Evolutionary conservation across 1,140 invertebrate genomes (phyloP), one percentile per base, ranked within the genome.

Genomic region (Neodiprion fabricii): DNA sequence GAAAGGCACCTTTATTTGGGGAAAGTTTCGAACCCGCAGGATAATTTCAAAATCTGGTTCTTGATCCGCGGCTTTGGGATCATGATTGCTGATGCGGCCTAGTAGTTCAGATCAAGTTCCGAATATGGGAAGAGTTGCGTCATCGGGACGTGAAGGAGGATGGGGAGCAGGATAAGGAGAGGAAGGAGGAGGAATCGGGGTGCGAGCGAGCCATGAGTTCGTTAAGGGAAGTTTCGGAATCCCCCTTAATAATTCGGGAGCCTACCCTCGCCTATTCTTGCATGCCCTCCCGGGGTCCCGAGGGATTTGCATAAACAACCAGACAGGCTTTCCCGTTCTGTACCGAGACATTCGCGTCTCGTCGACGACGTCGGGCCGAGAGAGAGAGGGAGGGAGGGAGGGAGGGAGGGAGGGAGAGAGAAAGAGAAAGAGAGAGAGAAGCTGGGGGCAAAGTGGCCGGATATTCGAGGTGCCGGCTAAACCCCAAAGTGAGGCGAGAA

Each of bases 281-380:
- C 61, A 65, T 14, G 61, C 12, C 17, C 61, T 65, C 17, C 12
- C 61, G 17, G 17, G 17, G 61, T 65, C 61, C 61, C 61, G 12
- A 65, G 12, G 61, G 61, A 65, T 65, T 65, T 65, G 61, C 61
- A 65, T 65, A 65, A 65, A 65, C 61, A 65, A 65, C 61, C 17
- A 65, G 61, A 21, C 61, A 65, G 47, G 28, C 67, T 69, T 48
- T 67, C 8, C 10, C 66, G 65, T 68, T 48, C 72, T 14, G 61
- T 17, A 65, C 61, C 12, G 12, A 65, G 28, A 65, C 12, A 14
- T 65, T 65, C 17, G 17, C 17, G 12, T 65, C 61, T 65, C 17
- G 17, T 65, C 61, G 17, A 65, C 61, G 61, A 65, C 61, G 61
- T 65, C 61, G 12, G 12, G 1, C 17, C 1, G 28, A 40, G 28